Percentiles rank a stretch among this genome's conserved stretches.
These are phyloP conservation scores for Coreoperca whiteheadi DNA, from an alignment of 2,113 vertebrate genomes.

Conservation along the genomic window DNA sequence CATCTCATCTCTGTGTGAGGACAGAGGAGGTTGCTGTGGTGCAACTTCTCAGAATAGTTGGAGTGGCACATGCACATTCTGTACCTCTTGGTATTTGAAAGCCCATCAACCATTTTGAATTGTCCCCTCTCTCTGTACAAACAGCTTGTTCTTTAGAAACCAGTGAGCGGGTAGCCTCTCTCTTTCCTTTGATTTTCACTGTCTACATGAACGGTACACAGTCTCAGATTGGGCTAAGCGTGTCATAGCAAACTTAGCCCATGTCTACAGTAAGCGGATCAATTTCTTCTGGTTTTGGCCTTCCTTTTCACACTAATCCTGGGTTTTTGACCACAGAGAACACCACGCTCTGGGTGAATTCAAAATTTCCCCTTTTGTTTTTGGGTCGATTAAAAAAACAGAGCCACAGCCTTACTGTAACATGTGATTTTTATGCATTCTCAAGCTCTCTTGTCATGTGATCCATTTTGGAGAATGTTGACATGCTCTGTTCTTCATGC, in stretches of 20 bases:
- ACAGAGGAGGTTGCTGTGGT: slow-evolving; percentile 28
- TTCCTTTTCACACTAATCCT: background rate
- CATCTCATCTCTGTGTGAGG: slow-evolving; percentile 57
- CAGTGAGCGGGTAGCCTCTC: slow-evolving; percentile 11
- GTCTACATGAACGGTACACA: slow-evolving; percentile 1
- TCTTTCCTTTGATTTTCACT: slow-evolving; percentile 24
- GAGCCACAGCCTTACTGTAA: background rate
- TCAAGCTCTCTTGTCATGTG: slow-evolving; percentile 20
- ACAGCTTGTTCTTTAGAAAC: slow-evolving; percentile 17
- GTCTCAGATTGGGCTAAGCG: background rate
- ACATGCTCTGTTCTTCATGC: slow-evolving; percentile 16
- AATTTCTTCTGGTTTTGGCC: background rate
- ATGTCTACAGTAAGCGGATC: background rate
- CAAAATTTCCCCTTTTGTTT: background rate
- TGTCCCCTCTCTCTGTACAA: slow-evolving; percentile 17
- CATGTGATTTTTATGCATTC: background rate
- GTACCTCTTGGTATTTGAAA: slow-evolving; percentile 46
- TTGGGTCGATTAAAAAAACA: background rate
- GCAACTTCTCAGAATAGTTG: slow-evolving; percentile 48
- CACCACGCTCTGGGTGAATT: background rate
- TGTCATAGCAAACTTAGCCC: slow-evolving; percentile 1
- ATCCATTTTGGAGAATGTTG: slow-evolving; percentile 18
- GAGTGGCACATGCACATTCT: slow-evolving; percentile 38
- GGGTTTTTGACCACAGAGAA: background rate
- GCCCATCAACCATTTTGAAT: slow-evolving; percentile 44